A percentile compares a stretch with the other conserved stretches of the same genome.
phyloP scores from a whole-genome alignment of 2,888 invertebrate species.

The Rhagonycha fulva region DNA sequence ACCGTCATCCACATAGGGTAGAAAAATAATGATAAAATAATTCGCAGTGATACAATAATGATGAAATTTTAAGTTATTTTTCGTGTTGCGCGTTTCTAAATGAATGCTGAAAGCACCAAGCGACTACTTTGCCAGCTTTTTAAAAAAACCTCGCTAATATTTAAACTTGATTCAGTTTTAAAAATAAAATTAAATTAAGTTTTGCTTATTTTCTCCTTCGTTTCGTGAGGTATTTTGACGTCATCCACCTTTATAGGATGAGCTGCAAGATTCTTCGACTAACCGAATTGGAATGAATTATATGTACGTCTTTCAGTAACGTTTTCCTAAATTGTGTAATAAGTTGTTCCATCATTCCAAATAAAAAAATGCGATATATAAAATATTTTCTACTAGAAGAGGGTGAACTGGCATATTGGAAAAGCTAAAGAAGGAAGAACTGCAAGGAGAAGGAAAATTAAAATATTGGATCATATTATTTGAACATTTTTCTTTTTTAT shows the following conservation, averaged over 20 bases:
- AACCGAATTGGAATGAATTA: neutral
- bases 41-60: slow-evolving; percentile 1
- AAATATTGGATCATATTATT: neutral
- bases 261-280: neutral
- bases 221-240: neutral
- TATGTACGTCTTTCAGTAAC: neutral
- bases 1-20: slow-evolving; percentile 8
- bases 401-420: neutral
- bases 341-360: neutral
- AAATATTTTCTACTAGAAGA: neutral
- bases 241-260: neutral
- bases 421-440: neutral
- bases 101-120: neutral
- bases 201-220: neutral
- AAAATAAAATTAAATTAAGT: neutral
- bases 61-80: slow-evolving; percentile 2
- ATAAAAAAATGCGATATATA: neutral
- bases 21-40: slow-evolving; percentile 5
- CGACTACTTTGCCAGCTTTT: neutral
- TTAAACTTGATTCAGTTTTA: neutral
- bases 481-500: neutral
- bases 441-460: neutral
- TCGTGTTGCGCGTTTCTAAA: neutral
- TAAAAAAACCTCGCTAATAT: too few relatives aligned
- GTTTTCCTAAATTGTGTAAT: neutral